phyloP scores from a whole-genome alignment of 1,140 invertebrate genomes.

The Eupristina koningsbergeri region DNA sequence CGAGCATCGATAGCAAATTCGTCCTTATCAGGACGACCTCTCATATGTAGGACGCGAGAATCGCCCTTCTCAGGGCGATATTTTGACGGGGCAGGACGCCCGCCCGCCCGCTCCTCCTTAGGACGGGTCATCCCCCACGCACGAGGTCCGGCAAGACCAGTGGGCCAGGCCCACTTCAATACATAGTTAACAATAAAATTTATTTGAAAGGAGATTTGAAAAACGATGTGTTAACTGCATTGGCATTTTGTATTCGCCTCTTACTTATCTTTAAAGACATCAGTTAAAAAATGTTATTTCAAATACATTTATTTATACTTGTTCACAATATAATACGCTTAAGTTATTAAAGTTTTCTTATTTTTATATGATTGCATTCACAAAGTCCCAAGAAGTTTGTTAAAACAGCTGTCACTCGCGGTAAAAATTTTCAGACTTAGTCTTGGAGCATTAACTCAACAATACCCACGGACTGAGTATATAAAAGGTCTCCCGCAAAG shows the following conservation, averaged over 20 bases:
- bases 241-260: background rate
- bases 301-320: background rate
- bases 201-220: slow-evolving; percentile 14
- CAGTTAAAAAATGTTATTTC: background rate
- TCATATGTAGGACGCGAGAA: too few species aligned
- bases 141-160: too few species aligned
- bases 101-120: too few species aligned
- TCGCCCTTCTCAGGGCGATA: too few species aligned
- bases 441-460: background rate
- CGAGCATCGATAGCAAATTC: too few species aligned
- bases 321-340: background rate
- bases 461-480: background rate
- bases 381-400: background rate
- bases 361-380: background rate
- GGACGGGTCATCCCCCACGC: too few species aligned
- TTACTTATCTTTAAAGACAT: background rate
- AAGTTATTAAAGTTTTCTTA: background rate
- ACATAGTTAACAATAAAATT: background rate
- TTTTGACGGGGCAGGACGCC: too few species aligned
- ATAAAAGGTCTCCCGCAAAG: background rate
- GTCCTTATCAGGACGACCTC: too few species aligned
- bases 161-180: too few species aligned
- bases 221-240: slow-evolving; percentile 11
- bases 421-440: background rate
- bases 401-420: background rate